phyloP scores from a whole-genome alignment of 1,140 invertebrate species.

The Lordiphosa stackelbergi region DNA sequence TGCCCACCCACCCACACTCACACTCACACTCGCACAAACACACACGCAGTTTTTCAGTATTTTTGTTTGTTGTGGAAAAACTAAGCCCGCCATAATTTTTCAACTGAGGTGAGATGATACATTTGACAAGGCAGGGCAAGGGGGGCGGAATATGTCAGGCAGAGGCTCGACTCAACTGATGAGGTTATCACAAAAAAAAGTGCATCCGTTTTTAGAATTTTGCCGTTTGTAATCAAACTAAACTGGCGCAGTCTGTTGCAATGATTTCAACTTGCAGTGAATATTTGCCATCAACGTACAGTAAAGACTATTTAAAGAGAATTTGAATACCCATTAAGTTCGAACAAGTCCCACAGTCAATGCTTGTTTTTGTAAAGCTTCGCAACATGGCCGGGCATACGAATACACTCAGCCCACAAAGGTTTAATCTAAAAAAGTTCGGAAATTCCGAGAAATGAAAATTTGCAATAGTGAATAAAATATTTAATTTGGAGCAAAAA shows the following conservation, averaged over 20 bases:
- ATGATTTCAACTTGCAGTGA: constrained; percentile 3
- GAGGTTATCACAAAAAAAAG: constrained; percentile 64
- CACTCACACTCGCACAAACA: constrained; percentile 33
- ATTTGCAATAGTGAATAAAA: too few relatives aligned
- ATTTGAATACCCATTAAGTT: background rate
- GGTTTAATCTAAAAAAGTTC: too few relatives aligned
- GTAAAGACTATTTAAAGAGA: background rate
- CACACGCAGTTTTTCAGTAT: constrained; percentile 21
- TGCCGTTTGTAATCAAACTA: constrained; percentile 63
- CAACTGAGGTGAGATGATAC: constrained; percentile 49
- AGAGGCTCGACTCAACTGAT: constrained; percentile 26
- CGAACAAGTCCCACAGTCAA: too few relatives aligned
- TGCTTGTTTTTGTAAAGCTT: too few relatives aligned
- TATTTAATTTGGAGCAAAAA: too few relatives aligned
- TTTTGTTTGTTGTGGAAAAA: constrained; percentile 21
- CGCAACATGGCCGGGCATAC: too few relatives aligned
- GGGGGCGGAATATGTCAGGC: background rate
- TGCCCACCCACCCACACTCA: constrained; percentile 61
- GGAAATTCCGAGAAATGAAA: too few relatives aligned
- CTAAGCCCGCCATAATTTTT: constrained; percentile 60
- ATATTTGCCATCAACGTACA: background rate
- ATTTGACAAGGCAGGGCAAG: background rate
- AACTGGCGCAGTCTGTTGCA: constrained; percentile 56
- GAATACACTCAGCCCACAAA: too few relatives aligned
- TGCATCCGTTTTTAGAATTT: constrained; percentile 69